phyloP scores from a whole-genome alignment of 1,140 invertebrate genomes.

The Theocolax elegans region DNA sequence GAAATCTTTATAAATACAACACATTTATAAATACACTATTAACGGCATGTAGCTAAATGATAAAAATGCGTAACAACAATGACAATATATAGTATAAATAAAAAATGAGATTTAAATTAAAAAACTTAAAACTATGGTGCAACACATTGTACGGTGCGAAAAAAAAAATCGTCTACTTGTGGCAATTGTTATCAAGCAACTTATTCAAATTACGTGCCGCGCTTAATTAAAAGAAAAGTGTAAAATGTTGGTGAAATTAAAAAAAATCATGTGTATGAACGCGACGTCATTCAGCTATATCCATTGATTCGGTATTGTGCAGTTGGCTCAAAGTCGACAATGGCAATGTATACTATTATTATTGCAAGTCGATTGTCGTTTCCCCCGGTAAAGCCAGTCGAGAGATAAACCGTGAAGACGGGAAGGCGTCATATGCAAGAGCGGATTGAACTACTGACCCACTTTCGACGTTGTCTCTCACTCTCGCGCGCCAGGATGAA shows the following conservation, averaged over 20 bases:
- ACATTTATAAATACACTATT: not conserved
- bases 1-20: not conserved
- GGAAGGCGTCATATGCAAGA: conserved; percentile 10
- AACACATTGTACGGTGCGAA: conserved; percentile 35
- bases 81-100: conserved; percentile 4
- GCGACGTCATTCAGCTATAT: too few species aligned
- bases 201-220: too few species aligned
- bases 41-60: too few species aligned
- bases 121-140: conserved; percentile 26
- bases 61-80: conserved; percentile 24
- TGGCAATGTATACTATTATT: conserved; percentile 2
- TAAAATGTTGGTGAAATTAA: too few species aligned
- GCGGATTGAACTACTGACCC: conserved; percentile 30
- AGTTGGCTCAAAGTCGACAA: conserved; percentile 59
- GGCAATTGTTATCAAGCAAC: conserved; percentile 22
- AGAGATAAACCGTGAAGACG: not conserved
- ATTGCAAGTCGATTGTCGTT: conserved; percentile 14
- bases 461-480: too few species aligned
- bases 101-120: conserved; percentile 30
- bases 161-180: conserved; percentile 26
- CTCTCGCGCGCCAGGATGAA: too few species aligned
- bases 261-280: too few species aligned
- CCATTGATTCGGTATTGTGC: conserved; percentile 67
- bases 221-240: too few species aligned
- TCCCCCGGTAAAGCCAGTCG: not conserved